Conservation (phyloP, 2,888 invertebrate genomes). For the Petrolisthes manimaculis region DNA sequence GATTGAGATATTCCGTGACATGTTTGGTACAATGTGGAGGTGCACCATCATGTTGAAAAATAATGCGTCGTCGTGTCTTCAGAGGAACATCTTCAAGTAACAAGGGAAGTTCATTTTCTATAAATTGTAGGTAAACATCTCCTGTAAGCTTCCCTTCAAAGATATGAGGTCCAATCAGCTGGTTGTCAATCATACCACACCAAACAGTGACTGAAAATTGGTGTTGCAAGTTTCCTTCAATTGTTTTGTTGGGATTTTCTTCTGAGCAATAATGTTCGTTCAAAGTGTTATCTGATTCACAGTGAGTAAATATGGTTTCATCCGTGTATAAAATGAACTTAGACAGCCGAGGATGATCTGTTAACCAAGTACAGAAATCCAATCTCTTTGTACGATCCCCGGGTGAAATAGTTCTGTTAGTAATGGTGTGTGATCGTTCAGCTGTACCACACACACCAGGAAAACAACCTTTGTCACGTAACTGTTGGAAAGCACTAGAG, state of each 20-base stretch:
- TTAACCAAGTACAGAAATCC: too few species aligned
- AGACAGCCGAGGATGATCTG: too few species aligned
- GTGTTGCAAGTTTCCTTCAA: background rate
- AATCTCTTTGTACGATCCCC: too few species aligned
- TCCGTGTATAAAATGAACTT: too few species aligned
- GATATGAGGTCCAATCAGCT: background rate
- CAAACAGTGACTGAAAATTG: background rate
- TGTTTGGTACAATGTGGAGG: constrained; percentile 5
- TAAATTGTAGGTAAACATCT: background rate
- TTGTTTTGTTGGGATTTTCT: background rate
- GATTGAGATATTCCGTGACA: constrained; percentile 11
- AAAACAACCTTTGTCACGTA: background rate
- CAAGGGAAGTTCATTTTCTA: constrained; percentile 13
- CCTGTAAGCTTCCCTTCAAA: constrained; percentile 6
- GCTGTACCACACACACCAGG: background rate
- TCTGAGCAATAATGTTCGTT: too few species aligned
- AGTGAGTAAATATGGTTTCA: too few species aligned
- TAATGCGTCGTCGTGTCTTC: background rate
- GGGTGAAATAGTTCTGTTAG: too few species aligned
- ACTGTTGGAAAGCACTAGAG: background rate
- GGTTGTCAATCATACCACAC: background rate
- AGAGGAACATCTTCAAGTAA: constrained; percentile 26
- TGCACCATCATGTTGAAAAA: constrained; percentile 29
- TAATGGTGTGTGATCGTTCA: background rate
- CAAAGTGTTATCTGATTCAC: too few species aligned